Base-by-base conservation (phyloP, 2,888 invertebrate genomes). In the Parnassius smintheus region DNA sequence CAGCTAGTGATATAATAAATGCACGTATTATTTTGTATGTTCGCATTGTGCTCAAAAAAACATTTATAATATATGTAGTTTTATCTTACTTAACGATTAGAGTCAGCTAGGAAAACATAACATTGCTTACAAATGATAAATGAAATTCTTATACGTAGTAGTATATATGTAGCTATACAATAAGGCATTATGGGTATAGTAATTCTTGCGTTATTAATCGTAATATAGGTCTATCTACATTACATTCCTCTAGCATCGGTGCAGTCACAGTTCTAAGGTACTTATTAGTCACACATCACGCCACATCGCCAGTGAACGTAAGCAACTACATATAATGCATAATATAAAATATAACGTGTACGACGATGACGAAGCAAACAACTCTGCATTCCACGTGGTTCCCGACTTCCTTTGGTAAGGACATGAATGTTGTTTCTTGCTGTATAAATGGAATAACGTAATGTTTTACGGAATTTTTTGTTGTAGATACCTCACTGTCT, bases 231-330 rank as follows among this genome's bases (percentile, higher is more conserved):
- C 25, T 25, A 25, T 4, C 4, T 25, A 25, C 25, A 4, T 25
- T 51, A 59, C 56, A 22, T 63, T 35, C 45, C 50, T 44, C 50
- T 44, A 49, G 54, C 49, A 59, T 52, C 42, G 18, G 65, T 64
- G 56, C 61, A 68, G 62, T 59, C 61, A 54, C 56, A 66, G 62
- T 66, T 67, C 56, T 65, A 59, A 64, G 50, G 56, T 61, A 67
- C 65, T 66, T 63, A 70, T 71, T 70, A 72, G 67, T 71, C 73
- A 72, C 67, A 71, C 73, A 75, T 75, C 74, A 74, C 74, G 71
- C 75, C 74, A 75, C 74, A 67, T 68, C 69, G 61, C 46, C 58
- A 61, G 61, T 55, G 63, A 60, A 55, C 62, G 61, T 64, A 57
- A 52, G 8, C 45, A 25, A 42, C 55, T 56, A 49, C 41, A 51